Evolutionary conservation across 2,888 invertebrate genomes (phyloP).

Genomic region (Podabrus alpinus): DNA sequence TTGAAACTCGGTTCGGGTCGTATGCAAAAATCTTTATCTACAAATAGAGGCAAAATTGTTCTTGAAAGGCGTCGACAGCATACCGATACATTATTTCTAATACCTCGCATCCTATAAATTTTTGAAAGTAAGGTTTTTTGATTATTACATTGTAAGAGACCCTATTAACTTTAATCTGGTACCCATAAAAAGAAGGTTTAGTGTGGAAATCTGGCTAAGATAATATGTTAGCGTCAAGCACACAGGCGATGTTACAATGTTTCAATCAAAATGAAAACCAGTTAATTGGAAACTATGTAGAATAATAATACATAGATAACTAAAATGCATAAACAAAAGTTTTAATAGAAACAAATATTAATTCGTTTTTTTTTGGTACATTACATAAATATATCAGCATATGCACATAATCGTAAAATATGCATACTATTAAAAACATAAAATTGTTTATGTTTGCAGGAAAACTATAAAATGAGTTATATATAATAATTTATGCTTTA

Average conservation of each 20-base stretch:
- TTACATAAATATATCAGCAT: background rate
- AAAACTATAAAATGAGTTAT: background rate
- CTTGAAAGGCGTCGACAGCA: background rate
- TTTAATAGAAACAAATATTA: background rate
- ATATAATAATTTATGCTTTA: background rate
- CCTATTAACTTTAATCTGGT: background rate
- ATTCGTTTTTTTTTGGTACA: background rate
- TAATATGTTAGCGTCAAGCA: background rate
- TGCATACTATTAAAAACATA: background rate
- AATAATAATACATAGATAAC: background rate
- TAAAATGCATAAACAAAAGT: background rate
- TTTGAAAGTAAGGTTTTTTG: background rate
- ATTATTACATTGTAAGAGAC: background rate
- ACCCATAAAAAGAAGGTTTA: background rate
- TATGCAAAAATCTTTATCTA: background rate
- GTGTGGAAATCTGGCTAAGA: background rate
- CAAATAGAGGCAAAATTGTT: background rate
- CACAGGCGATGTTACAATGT: background rate
- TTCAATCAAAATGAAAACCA: background rate
- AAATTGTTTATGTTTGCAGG: background rate
- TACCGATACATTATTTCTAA: background rate
- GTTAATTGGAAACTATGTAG: background rate
- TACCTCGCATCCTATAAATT: background rate
- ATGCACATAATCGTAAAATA: background rate
- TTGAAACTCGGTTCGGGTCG: background rate